phyloP scores from a whole-genome alignment of 2,113 vertebrate genomes.

The Alaudala cheleensis region DNA sequence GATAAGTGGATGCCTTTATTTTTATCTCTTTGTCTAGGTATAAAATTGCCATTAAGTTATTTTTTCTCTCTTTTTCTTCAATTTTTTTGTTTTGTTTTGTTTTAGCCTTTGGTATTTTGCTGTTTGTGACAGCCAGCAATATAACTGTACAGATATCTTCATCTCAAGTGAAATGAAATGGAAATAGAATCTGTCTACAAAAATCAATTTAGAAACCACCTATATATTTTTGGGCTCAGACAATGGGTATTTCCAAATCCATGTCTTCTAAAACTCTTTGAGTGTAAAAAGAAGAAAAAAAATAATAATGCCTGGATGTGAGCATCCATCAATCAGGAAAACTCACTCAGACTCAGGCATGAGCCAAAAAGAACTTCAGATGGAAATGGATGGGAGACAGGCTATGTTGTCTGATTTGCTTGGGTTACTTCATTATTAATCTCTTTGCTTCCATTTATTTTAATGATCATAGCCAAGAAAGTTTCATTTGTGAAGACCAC shows the following conservation, averaged over 20 bases:
- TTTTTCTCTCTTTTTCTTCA: neutral
- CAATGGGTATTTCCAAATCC: neutral
- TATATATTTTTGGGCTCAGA: neutral
- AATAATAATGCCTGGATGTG: neutral
- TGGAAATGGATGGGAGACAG: neutral
- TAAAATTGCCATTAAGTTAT: neutral
- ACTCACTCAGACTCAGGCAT: neutral
- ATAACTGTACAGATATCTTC: slow-evolving; percentile 33
- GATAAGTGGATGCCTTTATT: neutral
- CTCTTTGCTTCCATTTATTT: slow-evolving; percentile 30
- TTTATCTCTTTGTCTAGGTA: neutral
- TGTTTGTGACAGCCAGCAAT: neutral
- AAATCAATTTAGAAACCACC: slow-evolving; percentile 36
- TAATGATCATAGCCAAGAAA: neutral
- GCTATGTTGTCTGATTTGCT: neutral
- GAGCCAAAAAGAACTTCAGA: slow-evolving; percentile 10
- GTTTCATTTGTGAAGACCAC: neutral
- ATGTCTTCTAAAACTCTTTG: neutral
- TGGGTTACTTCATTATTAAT: slow-evolving; percentile 60
- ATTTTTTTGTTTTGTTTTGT: neutral
- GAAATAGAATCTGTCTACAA: slow-evolving; percentile 25
- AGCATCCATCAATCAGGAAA: slow-evolving; percentile 23
- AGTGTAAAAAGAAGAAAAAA: neutral
- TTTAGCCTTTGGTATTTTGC: neutral
- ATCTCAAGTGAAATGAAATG: slow-evolving; percentile 57